Evolutionary conservation across 2,888 invertebrate species (phyloP), one percentile per base, ranked within the genome.

Genomic region (Raillietiella orientalis): DNA sequence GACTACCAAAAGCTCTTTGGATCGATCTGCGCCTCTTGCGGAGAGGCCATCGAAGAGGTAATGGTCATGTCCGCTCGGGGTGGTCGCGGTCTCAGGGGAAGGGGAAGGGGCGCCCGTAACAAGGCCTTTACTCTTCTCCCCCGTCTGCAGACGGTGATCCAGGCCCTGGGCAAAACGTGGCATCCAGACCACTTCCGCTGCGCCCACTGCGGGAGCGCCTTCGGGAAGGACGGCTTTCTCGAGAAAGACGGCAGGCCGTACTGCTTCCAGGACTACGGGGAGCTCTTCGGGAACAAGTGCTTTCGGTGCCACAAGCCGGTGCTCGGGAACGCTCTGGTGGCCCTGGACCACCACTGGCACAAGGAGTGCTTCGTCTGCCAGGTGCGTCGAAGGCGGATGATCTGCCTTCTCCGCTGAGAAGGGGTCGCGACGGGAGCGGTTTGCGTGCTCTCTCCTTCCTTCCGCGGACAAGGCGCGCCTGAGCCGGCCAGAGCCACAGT

Each of bases 161-260:
- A 87, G 2, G 93, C 90, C 6, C 51, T 93, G 46, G 84, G 87
- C 47, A 77, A 77, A 50, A 87, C 84, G 35, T 93, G 87, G 84
- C 93, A 93, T 46, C 82, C 87, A 40, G 90, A 93, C 47, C 90
- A 90, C 52, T 93, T 93, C 59, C 77, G 82, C 57, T 93, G 93
- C 52, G 77, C 79, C 33, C 79, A 84, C 43, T 93, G 93, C 46
- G 84, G 84, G 22, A 72, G 77, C 44, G 77, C 77, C 44, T 87
- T 93, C 43, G 90, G 87, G 8, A 87, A 90, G 39, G 84, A 87
- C 33, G 90, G 90, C 20, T 93, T 90, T 58, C 90, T 93, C 52
- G 93, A 93, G 46, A 58, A 71, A 37, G 77, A 79, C 38, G 82
- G 84, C 31, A 77, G 79, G 45, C 82, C 90, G 0, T 93, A 82